Evolutionary conservation across 2,888 invertebrate species (phyloP), one percentile per base, ranked within the genome.

Genomic region (Trichogramma dendrolimi): DNA sequence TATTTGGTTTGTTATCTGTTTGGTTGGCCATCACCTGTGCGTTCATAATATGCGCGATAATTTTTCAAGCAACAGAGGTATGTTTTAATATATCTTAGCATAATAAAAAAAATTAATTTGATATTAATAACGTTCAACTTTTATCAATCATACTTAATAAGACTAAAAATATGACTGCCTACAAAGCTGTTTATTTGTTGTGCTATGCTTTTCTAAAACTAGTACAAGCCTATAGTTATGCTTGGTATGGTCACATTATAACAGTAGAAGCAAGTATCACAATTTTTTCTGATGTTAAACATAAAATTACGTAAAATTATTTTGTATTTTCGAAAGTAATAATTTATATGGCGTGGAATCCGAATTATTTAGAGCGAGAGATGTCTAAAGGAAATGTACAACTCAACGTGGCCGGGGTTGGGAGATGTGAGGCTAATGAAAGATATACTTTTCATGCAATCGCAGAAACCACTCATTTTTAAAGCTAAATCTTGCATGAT

Each of bases 1-100:
- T 72, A 43, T 73, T 70, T 56, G 72, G 72, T 3, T 67, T 71
- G 1, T 60, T 72, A 6, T 61, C 73, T 1, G 27, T 74, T 4
- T 69, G 69, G 63, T 67, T 70, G 56, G 58, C 70, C 1, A 40
- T 68, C 6, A 69, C 70, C 0, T 72, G 70, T 50, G 71, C 71
- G 4, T 46, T 72, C 5, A 64, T 69, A 0, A 62, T 74, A 40
- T 74, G 74, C 55, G 62, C 67, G 0, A 44, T 70, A 11, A 67
- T 74, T 44, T 75, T 70, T 52, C 71, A 74, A 60, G 61, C 65
- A n/a, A 44, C 53, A 2, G 41, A 59, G 56, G 64, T 64, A 51
- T 2, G 5, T 57, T 40, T 39, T 51, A 48, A 5, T 44, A 52
- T 14, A 11, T 51, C 11, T 44, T 38, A 14, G 40, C 27, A 46